Evolutionary conservation across 2,113 vertebrate genomes (phyloP), one percentile per base, ranked within the genome.

Genomic region (Halichoerus grypus): DNA sequence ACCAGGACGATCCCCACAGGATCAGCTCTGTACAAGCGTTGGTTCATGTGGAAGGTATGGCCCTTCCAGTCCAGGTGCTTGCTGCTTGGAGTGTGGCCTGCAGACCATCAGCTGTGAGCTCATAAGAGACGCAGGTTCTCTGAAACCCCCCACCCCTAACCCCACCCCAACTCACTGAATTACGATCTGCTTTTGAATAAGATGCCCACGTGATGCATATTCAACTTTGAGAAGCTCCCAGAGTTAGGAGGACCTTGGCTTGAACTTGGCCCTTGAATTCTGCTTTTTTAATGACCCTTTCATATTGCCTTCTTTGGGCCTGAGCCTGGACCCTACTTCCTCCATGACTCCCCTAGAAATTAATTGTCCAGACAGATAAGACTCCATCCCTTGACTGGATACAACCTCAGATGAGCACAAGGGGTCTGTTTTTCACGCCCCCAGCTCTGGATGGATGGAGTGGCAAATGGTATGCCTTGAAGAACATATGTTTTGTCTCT

Each of bases 121-220:
- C 10, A 16, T 71, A 10, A 55, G 57, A 76, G 16, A 28, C 0
- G 2, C 42, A n/a, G 46, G 28, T n/a, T 76, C 87, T 85, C 71
- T 3, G 16, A 28, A 28, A 7, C 0, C 1, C 0, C 9, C 13
- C 19, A 19, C 0, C 15, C 33, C 7, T 12, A 16, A 16, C 63
- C 63, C 14, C 14, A 67, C 14, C 63, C 31, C 63, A 67, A 7
- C 63, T 33, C 4, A 19, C 18, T 36, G 61, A 94, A 19, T 85
- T 69, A 93, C 39, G 4, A 16, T 24, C 55, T 92, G 57, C 4
- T 33, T 59, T 74, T 16, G 63, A n/a, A 6, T 74, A 36, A 19
- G 63, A 19, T 5, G 49, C 36, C 14, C 49, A 61, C 39, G 18
- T 24, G 76, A 83, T 22, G n/a, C 12, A 10, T 63, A 1, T n/a